These are phyloP conservation scores for Phrynosoma blainvillii DNA, from an alignment of 2,113 vertebrate species.

Conservation along the genomic window DNA sequence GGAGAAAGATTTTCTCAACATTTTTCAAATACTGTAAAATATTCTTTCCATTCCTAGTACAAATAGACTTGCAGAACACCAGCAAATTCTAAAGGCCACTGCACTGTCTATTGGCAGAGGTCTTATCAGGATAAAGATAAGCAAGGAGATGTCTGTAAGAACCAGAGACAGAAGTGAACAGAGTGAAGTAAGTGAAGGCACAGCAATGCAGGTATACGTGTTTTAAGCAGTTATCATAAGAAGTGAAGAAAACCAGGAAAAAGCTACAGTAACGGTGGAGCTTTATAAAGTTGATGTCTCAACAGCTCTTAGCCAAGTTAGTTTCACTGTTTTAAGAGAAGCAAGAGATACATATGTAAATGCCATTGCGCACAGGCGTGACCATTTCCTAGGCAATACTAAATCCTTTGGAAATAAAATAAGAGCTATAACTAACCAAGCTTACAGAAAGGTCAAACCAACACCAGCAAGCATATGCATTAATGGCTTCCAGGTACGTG, in stretches of 20 bases:
- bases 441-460: not conserved
- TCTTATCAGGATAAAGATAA: not conserved
- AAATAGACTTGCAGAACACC: too few relatives aligned
- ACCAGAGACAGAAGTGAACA: too few relatives aligned
- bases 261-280: not conserved
- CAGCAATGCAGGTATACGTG: too few relatives aligned
- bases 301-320: not conserved
- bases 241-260: not conserved
- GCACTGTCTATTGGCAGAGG: too few relatives aligned
- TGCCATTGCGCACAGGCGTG: not conserved
- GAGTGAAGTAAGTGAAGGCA: too few relatives aligned
- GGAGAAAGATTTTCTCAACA: too few relatives aligned
- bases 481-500: not conserved
- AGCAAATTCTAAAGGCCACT: not conserved
- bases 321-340: not conserved
- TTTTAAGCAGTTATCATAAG: too few relatives aligned
- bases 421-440: slow-evolving; percentile 1
- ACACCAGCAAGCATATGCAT: not conserved
- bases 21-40: too few relatives aligned
- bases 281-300: not conserved
- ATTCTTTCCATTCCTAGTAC: not conserved
- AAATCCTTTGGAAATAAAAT: slow-evolving; percentile 12
- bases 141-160: too few relatives aligned
- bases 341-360: not conserved
- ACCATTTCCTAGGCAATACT: not conserved